phyloP scores from a whole-genome alignment of 2,797 vertebrate species.

The Halcyon smyrnensis region DNA sequence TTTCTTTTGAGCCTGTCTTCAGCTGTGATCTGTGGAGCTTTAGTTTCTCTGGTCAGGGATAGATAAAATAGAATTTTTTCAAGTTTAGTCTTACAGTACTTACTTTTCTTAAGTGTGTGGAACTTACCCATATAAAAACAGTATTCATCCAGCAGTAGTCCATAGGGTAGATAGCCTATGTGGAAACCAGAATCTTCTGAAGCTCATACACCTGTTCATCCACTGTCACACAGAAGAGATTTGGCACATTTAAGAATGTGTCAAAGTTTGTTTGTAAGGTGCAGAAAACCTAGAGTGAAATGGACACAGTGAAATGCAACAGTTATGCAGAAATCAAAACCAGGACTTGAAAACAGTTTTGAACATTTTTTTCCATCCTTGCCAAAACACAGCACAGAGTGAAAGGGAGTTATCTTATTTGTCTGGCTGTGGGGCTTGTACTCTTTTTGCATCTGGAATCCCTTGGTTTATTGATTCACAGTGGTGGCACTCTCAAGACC shows the following conservation, averaged over 20 bases:
- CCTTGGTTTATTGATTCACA: neutral
- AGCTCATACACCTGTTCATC: neutral
- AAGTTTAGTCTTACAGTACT: too few species aligned
- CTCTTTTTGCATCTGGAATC: constrained; percentile 8
- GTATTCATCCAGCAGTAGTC: neutral
- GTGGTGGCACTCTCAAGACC: neutral
- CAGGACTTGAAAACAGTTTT: neutral
- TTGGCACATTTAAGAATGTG: neutral
- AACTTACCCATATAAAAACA: neutral
- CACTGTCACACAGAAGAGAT: neutral
- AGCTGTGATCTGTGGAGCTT: constrained; percentile 56
- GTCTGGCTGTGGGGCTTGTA: neutral
- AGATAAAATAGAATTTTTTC: neutral
- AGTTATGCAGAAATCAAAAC: neutral
- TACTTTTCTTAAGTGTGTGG: neutral
- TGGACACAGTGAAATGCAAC: neutral
- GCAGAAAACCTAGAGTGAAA: neutral
- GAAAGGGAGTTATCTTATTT: neutral
- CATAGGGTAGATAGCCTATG: neutral
- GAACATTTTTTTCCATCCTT: neutral
- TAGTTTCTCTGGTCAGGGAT: constrained; percentile 5
- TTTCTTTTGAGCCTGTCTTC: constrained; percentile 57
- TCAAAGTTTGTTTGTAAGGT: neutral
- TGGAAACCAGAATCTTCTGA: neutral
- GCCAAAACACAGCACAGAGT: neutral